phyloP scores from a whole-genome alignment of 2,113 vertebrate species.

The Callipepla californica region DNA sequence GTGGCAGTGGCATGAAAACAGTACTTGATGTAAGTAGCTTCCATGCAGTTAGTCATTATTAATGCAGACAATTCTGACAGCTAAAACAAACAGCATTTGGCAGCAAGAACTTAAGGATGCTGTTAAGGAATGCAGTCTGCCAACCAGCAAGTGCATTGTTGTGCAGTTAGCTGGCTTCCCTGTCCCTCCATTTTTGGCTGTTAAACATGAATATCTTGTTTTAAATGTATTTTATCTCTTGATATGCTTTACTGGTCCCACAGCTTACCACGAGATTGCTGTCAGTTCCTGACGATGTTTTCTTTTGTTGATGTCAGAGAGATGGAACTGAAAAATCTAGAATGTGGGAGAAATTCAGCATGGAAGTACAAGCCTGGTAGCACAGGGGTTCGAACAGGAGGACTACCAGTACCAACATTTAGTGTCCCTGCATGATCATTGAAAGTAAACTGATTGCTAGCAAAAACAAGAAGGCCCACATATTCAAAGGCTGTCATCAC shows the following conservation, averaged over 20 bases:
- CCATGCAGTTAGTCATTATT: slow-evolving; percentile 45
- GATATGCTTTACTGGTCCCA: background rate
- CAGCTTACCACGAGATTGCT: slow-evolving; percentile 1
- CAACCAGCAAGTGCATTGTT: background rate
- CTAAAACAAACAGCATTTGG: slow-evolving; percentile 55
- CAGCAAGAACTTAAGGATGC: slow-evolving; percentile 36
- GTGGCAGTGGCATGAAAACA: background rate
- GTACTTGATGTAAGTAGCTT: slow-evolving; percentile 3
- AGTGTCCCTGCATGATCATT: background rate
- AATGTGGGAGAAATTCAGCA: background rate
- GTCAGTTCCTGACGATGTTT: background rate
- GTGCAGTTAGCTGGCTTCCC: background rate
- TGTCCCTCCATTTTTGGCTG: background rate
- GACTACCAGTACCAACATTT: background rate
- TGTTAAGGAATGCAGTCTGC: slow-evolving; percentile 16
- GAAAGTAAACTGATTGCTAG: background rate
- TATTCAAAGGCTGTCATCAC: background rate
- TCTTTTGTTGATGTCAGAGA: background rate
- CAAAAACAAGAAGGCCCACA: background rate
- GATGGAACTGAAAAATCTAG: background rate
- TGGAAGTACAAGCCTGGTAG: background rate
- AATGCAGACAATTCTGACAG: slow-evolving; percentile 54
- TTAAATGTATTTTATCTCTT: slow-evolving; percentile 10
- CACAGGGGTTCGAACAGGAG: background rate
- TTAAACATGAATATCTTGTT: background rate